Base-by-base conservation (phyloP, 2,797 vertebrate genomes). In the Halcyon smyrnensis region DNA sequence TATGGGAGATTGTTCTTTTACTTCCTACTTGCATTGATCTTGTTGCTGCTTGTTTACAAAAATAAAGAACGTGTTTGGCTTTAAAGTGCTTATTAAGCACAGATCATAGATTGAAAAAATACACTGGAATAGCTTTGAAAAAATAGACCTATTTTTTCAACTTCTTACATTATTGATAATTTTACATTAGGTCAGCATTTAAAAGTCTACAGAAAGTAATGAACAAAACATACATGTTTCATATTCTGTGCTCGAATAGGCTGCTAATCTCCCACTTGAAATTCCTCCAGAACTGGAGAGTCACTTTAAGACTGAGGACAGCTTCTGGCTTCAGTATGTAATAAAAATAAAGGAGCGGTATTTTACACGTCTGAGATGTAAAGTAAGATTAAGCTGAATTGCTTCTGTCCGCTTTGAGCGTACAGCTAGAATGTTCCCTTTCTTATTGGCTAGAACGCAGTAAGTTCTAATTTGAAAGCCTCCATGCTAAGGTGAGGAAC, bases 211-310 rank as follows among this genome's bases (percentile, higher is more conserved):
- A 54, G 76, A 85, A 91, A 68, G 46, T 78, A 81, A 90, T 93
- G 78, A 75, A 46, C 71, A 89, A 95, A 96, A 89, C 91, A 82
- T 65, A 4, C n/a, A 27, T 34, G 20, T 43, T 94, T 95, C 85
- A 46, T 82, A n/a, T 81, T 86, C 34, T 63, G 21, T 94, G 19
- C 82, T 92, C 89, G 59, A 74, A 41, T 51, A 92, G 77, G 43
- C 84, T 87, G 70, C 48, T 94, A 96, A 83, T 96, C 71, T 91
- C 71, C 69, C 82, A 12, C 67, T 94, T 94, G 87, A 85, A 90
- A 89, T 81, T 87, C 70, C 68, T 96, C 67, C 80, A 87, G 45
- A 87, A 92, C 70, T 91, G 79, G 34, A 85, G 87, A 93, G 54
- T 80, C 62, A 69, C 75, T 90, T 34, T 14, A 82, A 88, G 65